Percentiles rank a stretch among this genome's conserved stretches.
Conservation (phyloP, 1,140 invertebrate species). For the Drosophila sucinea region DNA sequence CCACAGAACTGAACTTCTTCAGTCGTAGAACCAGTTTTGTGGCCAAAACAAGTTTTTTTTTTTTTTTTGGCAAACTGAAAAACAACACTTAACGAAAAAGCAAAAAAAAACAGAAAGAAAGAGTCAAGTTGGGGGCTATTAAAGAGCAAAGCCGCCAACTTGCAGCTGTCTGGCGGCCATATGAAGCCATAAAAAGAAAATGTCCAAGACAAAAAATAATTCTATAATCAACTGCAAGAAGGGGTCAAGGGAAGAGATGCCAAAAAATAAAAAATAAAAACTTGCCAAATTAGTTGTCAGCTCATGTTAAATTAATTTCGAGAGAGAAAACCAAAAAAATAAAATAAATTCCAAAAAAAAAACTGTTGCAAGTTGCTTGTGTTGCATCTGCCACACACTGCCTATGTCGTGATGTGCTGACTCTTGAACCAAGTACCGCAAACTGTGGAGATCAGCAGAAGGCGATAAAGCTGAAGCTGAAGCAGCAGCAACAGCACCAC, state of each 20-base stretch:
- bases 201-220: slow-evolving; percentile 54
- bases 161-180: slow-evolving; percentile 73
- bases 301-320: slow-evolving; percentile 73
- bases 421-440: slow-evolving; percentile 80
- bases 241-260: slow-evolving; percentile 12
- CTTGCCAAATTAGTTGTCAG: slow-evolving; percentile 73
- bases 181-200: slow-evolving; percentile 78
- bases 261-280: slow-evolving; percentile 11
- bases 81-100: slow-evolving; percentile 35
- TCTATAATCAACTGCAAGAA: slow-evolving; percentile 63
- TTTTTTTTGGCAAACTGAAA: slow-evolving; percentile 11
- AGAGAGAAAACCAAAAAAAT: slow-evolving; percentile 25
- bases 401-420: slow-evolving; percentile 49
- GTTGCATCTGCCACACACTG: slow-evolving; percentile 35
- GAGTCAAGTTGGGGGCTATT: slow-evolving; percentile 66
- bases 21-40: slow-evolving; percentile 56
- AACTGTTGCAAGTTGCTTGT: slow-evolving; percentile 37
- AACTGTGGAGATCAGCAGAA: slow-evolving; percentile 57
- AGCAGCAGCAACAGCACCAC: slow-evolving; percentile 27
- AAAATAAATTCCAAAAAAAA: slow-evolving; percentile 6
- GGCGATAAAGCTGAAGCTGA: slow-evolving; percentile 58
- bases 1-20: slow-evolving; percentile 44
- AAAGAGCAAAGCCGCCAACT: slow-evolving; percentile 61
- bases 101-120: slow-evolving; percentile 29
- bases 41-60: slow-evolving; percentile 62